These are phyloP conservation scores for Steinernema khuongi DNA, from an alignment of 1,140 invertebrate species.

Conservation along the genomic window DNA sequence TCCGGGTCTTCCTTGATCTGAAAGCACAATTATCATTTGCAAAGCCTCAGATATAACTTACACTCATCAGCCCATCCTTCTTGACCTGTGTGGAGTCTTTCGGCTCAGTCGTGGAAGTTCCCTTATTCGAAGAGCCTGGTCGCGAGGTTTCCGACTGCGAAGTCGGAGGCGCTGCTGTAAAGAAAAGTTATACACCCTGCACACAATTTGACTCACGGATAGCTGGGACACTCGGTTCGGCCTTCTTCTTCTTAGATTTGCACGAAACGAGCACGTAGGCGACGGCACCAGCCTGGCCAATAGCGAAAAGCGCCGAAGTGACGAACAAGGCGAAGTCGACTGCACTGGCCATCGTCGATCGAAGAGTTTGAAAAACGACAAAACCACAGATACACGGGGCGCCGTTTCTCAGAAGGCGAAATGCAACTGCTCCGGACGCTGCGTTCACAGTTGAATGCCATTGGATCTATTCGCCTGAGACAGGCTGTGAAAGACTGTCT, in stretches of 20 bases:
- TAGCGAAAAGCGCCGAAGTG: background rate
- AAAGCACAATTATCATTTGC: background rate
- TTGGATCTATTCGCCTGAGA: too few relatives aligned
- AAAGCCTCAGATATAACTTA: background rate
- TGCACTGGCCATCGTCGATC: background rate
- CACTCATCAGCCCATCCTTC: background rate
- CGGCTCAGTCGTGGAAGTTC: too few relatives aligned
- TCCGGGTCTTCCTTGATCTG: background rate
- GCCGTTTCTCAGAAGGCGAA: background rate
- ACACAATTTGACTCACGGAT: background rate
- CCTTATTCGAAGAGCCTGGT: too few relatives aligned
- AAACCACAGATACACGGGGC: background rate
- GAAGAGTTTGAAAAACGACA: constrained; percentile 15
- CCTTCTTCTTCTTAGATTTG: background rate
- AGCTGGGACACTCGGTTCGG: background rate
- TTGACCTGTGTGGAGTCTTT: too few relatives aligned
- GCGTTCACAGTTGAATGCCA: background rate
- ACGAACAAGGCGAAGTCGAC: background rate
- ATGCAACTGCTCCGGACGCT: background rate
- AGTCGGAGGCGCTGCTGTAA: background rate
- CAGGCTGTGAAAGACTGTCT: too few relatives aligned
- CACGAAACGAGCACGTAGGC: background rate
- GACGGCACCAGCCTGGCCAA: background rate
- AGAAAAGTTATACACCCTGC: background rate
- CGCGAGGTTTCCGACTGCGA: background rate